phyloP scores from a whole-genome alignment of 2,113 vertebrate species.

The Sula dactylatra region DNA sequence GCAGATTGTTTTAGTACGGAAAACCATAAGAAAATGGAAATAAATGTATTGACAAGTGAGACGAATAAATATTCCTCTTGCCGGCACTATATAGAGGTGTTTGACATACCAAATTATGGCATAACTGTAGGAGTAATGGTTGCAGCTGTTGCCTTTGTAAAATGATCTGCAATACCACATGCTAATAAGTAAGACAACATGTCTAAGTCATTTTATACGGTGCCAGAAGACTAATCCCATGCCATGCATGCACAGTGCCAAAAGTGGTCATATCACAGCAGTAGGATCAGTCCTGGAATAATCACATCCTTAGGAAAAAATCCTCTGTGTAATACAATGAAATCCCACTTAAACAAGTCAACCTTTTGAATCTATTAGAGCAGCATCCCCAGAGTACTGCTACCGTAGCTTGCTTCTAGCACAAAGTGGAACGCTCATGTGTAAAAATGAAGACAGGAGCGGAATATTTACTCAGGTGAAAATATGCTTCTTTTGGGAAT shows the following conservation, averaged over 20 bases:
- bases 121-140: conserved; percentile 64
- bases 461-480: conserved; percentile 54
- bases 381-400: conserved; percentile 44
- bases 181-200: conserved; percentile 65
- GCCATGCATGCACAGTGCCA: conserved; percentile 57
- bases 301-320: conserved; percentile 72
- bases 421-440: neutral
- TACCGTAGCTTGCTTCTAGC: neutral
- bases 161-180: conserved; percentile 67
- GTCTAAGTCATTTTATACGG: conserved; percentile 67
- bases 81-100: conserved; percentile 55
- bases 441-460: neutral
- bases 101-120: conserved; percentile 72
- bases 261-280: conserved; percentile 62
- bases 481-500: neutral
- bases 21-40: conserved; percentile 5
- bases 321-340: conserved; percentile 59
- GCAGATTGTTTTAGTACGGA: conserved; percentile 11
- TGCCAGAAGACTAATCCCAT: conserved; percentile 65
- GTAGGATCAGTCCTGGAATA: conserved; percentile 68
- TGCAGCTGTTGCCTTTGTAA: conserved; percentile 79
- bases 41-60: conserved; percentile 71
- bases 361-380: conserved; percentile 59
- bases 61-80: conserved; percentile 70
- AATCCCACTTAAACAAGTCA: conserved; percentile 73